Percentiles rank a stretch among this genome's conserved stretches.
phyloP scores from a whole-genome alignment of 2,888 invertebrate genomes.

The Nemurella pictetii region DNA sequence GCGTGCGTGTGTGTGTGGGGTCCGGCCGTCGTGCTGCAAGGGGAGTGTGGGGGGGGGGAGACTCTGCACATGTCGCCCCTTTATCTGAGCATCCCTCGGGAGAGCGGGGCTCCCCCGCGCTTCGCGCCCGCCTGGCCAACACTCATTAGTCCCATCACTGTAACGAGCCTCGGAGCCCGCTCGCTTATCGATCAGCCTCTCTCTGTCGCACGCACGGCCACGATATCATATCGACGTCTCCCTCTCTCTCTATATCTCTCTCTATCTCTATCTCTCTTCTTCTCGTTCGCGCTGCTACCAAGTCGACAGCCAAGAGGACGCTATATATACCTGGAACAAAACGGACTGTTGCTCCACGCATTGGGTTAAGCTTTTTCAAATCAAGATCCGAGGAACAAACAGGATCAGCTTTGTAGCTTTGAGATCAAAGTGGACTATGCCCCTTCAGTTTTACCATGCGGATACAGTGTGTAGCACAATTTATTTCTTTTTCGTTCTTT shows the following conservation, averaged over 20 bases:
- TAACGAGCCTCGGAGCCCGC: slow-evolving; percentile 31
- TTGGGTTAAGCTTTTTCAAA: not conserved
- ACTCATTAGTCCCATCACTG: slow-evolving; percentile 36
- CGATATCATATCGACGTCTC: not conserved
- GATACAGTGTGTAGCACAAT: too few relatives aligned
- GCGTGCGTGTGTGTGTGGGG: not conserved
- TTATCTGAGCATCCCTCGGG: slow-evolving; percentile 19
- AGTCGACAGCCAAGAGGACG: too few relatives aligned
- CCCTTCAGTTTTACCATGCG: not conserved
- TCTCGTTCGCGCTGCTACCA: not conserved
- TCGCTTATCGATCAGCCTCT: slow-evolving; percentile 4
- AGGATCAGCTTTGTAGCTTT: not conserved
- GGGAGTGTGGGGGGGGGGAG: not conserved
- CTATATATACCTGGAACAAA: not conserved
- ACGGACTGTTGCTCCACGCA: not conserved
- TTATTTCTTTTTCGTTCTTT: too few relatives aligned
- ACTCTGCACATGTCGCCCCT: not conserved
- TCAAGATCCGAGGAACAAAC: not conserved
- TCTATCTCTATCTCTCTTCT: not conserved
- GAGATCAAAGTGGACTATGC: not conserved
- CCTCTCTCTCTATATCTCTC: not conserved
- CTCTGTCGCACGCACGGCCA: not conserved
- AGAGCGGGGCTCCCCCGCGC: not conserved
- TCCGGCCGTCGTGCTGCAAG: not conserved
- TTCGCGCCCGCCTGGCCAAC: not conserved